These are phyloP conservation scores for Menura novaehollandiae DNA, from an alignment of 2,113 vertebrate genomes.

Conservation along the genomic window DNA sequence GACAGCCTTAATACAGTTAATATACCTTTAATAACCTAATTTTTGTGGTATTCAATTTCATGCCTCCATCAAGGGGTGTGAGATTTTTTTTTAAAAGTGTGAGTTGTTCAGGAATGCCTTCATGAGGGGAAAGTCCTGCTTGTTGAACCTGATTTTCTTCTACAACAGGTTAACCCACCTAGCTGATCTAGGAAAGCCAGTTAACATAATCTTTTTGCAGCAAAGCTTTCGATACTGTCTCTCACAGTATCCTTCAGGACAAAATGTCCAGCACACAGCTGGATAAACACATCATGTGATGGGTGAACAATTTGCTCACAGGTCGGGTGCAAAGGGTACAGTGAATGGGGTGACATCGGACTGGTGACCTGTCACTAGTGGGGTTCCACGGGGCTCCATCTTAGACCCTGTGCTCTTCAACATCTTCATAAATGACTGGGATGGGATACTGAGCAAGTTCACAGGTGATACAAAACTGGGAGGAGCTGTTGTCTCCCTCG, in stretches of 20 bases:
- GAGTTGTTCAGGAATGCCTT: background rate
- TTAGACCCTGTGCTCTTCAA: background rate
- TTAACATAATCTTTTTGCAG: background rate
- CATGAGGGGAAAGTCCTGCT: background rate
- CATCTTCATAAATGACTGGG: background rate
- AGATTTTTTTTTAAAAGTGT: background rate
- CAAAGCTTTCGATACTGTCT: background rate
- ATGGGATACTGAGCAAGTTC: background rate
- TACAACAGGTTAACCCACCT: background rate
- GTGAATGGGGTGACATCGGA: background rate
- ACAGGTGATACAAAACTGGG: background rate
- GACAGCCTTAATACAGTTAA: background rate
- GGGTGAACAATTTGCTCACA: background rate
- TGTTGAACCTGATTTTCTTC: background rate
- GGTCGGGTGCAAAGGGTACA: background rate
- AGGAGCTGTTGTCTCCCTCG: background rate
- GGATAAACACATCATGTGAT: background rate
- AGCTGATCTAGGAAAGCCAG: background rate
- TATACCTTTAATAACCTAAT: background rate
- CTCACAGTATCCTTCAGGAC: background rate
- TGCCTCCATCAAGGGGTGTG: background rate
- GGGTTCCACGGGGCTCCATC: background rate
- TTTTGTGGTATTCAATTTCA: background rate
- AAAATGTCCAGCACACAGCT: background rate
- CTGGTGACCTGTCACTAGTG: background rate